Base-by-base conservation (phyloP, 2,113 vertebrate genomes). In the Protobothrops flavoviridis region DNA sequence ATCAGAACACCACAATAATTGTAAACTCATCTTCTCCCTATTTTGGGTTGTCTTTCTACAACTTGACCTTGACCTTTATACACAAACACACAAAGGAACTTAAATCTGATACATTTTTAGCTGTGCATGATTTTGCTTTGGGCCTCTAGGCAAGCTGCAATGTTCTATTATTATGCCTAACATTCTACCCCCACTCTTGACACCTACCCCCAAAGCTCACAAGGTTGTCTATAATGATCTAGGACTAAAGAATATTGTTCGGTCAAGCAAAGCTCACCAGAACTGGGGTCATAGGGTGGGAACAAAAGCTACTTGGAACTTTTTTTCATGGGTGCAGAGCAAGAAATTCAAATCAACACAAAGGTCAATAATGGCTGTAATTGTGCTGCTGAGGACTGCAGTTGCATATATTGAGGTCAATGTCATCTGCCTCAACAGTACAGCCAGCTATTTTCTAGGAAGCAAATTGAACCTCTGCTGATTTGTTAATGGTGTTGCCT, bases 341-440 rank as follows among this genome's bases (percentile, higher is more conserved):
- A 48, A 43, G 55, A 86, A 91, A 91, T 86, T 57, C 53, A 91
- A 91, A 86, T 91, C 24, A 91, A 39, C 53, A 43, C 24, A 85
- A 57, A 86, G 74, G 24, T 26, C 53, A 48, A 15, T 20, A 4
- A 90, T 12, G 33, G 33, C 11, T 3, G 33, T 39, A 23, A n/a
- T 29, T 29, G 29, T 17, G 13, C 26, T 24, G 26, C 11, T 1
- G 15, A 21, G 20, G n/a, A 48, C 61, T 5, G 45, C 20, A 33
- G 4, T n/a, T 53, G 89, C 48, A 13, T 12, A 21, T 61, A 26
- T 15, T 12, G 21, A 81, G 17, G 3, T n/a, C 90, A 81, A 11
- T 1, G 21, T 45, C n/a, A 24, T 13, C 64, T 81, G 69, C 69
- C n/a, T 81, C n/a, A 39, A 81, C n/a, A 81, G 15, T 20, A 33